Percentiles rank a stretch among this genome's conserved stretches.
These are phyloP conservation scores for Argyresthia goedartella DNA, from an alignment of 2,888 invertebrate species.

Conservation along the genomic window DNA sequence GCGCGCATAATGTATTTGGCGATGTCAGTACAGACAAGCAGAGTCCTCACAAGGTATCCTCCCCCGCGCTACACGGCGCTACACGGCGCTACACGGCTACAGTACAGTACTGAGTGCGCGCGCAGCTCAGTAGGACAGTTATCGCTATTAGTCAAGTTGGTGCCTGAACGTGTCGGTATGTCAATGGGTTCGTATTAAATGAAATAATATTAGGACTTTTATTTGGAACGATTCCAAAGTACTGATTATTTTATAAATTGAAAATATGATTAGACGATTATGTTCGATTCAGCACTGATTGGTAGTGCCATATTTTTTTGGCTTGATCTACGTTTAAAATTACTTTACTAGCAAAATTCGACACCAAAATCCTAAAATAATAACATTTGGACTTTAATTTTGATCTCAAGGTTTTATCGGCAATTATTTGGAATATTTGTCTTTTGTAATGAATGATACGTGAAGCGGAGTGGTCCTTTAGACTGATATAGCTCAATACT, in stretches of 20 bases:
- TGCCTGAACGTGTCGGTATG: slow-evolving; percentile 54
- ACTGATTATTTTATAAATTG: slow-evolving; percentile 62
- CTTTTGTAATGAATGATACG: neutral
- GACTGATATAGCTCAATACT: neutral
- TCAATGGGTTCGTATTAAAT: slow-evolving; percentile 31
- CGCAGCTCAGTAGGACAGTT: neutral
- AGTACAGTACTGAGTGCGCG: too few species aligned
- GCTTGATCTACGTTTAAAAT: slow-evolving; percentile 49
- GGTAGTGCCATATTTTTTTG: slow-evolving; percentile 66
- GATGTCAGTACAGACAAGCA: too few species aligned
- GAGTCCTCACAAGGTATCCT: too few species aligned
- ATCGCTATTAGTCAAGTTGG: slow-evolving; percentile 49
- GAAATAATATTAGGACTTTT: slow-evolving; percentile 30
- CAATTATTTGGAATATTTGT: slow-evolving; percentile 22
- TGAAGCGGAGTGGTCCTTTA: neutral
- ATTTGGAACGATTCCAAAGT: slow-evolving; percentile 58
- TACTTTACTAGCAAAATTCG: slow-evolving; percentile 60
- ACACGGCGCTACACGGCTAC: too few species aligned
- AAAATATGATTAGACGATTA: slow-evolving; percentile 40
- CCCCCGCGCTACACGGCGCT: too few species aligned
- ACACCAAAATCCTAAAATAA: slow-evolving; percentile 63
- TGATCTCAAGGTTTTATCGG: slow-evolving; percentile 57
- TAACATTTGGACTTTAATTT: slow-evolving; percentile 47
- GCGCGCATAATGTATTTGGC: too few species aligned
- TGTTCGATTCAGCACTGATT: slow-evolving; percentile 51